Conservation (phyloP, 2,113 vertebrate genomes). For the Donacobius atricapilla region DNA sequence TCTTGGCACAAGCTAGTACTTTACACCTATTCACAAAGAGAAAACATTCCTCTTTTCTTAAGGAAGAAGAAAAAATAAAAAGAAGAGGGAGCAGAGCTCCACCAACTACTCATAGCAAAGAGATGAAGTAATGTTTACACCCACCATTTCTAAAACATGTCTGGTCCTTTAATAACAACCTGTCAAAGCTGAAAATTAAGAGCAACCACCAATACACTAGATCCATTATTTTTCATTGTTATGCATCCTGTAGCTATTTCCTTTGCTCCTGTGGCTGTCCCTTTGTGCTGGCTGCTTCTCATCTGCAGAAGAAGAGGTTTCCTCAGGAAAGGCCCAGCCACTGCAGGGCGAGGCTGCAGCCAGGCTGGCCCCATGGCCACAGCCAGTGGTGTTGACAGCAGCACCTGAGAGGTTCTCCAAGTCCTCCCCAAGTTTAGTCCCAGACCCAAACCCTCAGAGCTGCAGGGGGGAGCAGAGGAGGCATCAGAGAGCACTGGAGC, state of each 20-base stretch:
- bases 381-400: background rate
- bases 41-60: constrained; percentile 52
- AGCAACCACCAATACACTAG: background rate
- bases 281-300: background rate
- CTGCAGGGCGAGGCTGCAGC: fast-evolving
- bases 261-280: background rate
- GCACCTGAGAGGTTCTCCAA: background rate
- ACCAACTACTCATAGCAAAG: constrained; percentile 39
- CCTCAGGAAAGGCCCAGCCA: background rate
- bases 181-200: constrained; percentile 23
- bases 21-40: constrained; percentile 60
- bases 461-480: background rate
- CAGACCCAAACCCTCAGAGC: background rate
- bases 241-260: background rate
- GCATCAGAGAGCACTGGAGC: background rate
- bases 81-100: background rate
- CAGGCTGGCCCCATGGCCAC: background rate
- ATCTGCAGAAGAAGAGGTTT: fast-evolving
- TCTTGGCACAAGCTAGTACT: constrained; percentile 49
- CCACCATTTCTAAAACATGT: constrained; percentile 38
- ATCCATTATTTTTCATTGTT: background rate
- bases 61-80: constrained; percentile 27
- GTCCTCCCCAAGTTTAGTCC: background rate
- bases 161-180: constrained; percentile 37
- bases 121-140: constrained; percentile 62